Percentiles rank a stretch among this genome's conserved stretches.
Conservation (phyloP, 2,113 vertebrate species). For the Bubo bubo region DNA sequence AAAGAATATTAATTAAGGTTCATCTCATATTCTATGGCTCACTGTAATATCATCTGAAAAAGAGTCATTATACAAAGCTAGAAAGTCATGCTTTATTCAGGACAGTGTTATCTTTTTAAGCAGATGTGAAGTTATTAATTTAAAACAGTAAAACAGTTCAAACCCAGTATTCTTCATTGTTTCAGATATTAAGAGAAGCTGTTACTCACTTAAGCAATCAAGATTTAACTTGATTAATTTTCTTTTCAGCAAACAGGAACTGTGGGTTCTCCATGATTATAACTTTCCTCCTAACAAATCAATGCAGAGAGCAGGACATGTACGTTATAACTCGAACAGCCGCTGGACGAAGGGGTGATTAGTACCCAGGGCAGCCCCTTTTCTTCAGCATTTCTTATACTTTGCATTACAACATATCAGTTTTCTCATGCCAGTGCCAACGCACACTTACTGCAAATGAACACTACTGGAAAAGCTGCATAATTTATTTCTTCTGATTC, state of each 20-base stretch:
- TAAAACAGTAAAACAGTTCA: neutral
- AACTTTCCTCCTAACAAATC: neutral
- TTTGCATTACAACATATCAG: neutral
- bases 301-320: neutral
- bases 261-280: neutral
- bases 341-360: rapidly evolving
- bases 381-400: neutral
- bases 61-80: neutral
- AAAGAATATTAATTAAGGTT: slow-evolving; percentile 57
- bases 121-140: slow-evolving; percentile 28
- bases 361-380: neutral
- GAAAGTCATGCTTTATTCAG: slow-evolving; percentile 6
- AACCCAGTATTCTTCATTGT: neutral
- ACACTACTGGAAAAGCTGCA: neutral
- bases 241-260: neutral
- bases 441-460: neutral
- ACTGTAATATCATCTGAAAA: neutral
- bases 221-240: neutral
- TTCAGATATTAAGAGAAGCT: neutral
- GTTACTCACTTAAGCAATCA: neutral
- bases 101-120: slow-evolving; percentile 1
- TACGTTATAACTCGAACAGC: neutral
- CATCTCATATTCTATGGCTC: neutral
- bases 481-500: neutral
- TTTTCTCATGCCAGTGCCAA: neutral